Percentiles rank a stretch among this genome's conserved stretches.
Conservation (phyloP, 2,797 vertebrate genomes). For the Bradypodion ventrale region DNA sequence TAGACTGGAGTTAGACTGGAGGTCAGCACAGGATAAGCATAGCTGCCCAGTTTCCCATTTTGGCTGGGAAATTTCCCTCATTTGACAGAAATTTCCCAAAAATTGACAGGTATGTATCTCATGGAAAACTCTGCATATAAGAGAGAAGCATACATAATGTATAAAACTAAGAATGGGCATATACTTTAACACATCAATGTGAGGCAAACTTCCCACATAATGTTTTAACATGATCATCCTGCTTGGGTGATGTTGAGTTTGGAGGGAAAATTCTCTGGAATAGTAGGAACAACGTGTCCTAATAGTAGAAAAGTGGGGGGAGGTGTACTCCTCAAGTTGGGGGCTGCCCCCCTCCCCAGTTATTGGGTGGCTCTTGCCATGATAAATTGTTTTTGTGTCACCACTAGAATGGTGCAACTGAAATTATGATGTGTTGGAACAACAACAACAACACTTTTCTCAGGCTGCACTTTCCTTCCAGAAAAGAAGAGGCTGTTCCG, state of each 20-base stretch:
- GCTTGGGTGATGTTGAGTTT: background rate
- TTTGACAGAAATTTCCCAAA: too few relatives aligned
- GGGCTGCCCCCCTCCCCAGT: background rate
- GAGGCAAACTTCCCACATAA: background rate
- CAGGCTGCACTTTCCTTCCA: background rate
- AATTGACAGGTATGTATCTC: too few relatives aligned
- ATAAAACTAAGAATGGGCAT: background rate
- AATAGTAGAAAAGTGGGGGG: background rate
- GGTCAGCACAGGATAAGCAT: too few relatives aligned
- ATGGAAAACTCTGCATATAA: background rate
- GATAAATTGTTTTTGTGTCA: background rate
- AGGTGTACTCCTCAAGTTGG: too few relatives aligned
- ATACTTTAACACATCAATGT: background rate
- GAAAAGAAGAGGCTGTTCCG: background rate
- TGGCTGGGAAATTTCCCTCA: too few relatives aligned
- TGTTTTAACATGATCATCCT: background rate
- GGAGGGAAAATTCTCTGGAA: background rate
- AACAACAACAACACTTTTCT: background rate
- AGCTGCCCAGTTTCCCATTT: too few relatives aligned
- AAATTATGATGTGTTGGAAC: background rate
- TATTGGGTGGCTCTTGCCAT: background rate
- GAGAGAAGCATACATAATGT: background rate
- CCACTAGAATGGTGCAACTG: background rate
- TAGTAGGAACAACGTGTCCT: background rate
- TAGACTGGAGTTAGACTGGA: too few relatives aligned